These are phyloP conservation scores for Cylloceria caligata DNA, from an alignment of 2,888 invertebrate species.

Conservation along the genomic window DNA sequence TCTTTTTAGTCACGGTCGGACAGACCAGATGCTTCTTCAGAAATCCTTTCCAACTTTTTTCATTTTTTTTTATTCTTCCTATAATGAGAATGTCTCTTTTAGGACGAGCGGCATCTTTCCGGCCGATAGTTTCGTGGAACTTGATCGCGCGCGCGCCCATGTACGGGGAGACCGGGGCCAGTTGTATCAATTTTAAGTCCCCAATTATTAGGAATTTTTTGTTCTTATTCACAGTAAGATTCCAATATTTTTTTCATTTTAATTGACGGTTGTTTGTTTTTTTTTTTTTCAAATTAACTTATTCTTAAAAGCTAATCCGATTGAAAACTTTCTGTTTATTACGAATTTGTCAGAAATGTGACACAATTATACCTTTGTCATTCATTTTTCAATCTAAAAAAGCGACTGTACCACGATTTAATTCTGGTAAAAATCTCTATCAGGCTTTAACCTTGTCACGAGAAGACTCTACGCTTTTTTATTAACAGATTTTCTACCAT, in stretches of 20 bases:
- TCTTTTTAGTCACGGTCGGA: slow-evolving; percentile 55
- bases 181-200: slow-evolving; percentile 1
- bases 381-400: no score
- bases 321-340: no score
- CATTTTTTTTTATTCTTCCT: slow-evolving; percentile 31
- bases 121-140: slow-evolving; percentile 65
- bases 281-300: no score
- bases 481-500: no score
- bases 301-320: no score
- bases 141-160: slow-evolving; percentile 49
- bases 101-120: slow-evolving; percentile 58
- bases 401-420: no score
- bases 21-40: slow-evolving; percentile 54
- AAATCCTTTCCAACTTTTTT: slow-evolving; percentile 51
- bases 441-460: no score
- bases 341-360: no score
- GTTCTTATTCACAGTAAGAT: background rate
- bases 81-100: slow-evolving; percentile 68
- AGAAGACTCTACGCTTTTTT: no score
- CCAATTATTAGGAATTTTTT: background rate
- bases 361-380: no score
- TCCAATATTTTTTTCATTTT: background rate
- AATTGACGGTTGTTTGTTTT: no score
- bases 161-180: slow-evolving; percentile 7
- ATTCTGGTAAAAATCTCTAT: no score